Percentiles rank a stretch among this genome's conserved stretches.
phyloP scores from a whole-genome alignment of 2,797 vertebrate species.

The Poeciliopsis infans region DNA sequence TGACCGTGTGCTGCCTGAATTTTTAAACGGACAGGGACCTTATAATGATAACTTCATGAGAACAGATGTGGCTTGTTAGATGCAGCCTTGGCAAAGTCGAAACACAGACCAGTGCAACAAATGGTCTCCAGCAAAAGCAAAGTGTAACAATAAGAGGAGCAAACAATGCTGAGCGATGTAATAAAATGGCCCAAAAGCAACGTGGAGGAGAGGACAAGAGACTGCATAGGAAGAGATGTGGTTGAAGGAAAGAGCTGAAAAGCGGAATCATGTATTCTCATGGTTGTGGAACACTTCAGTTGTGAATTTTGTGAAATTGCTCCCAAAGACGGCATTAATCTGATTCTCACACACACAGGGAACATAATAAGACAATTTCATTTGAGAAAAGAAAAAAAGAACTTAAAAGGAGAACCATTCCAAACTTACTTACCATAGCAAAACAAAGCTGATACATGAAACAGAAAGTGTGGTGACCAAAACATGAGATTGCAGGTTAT shows the following conservation, averaged over 20 bases:
- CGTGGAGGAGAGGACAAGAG: not conserved
- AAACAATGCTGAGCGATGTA: slow-evolving; percentile 40
- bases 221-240: slow-evolving; percentile 3
- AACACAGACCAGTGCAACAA: slow-evolving; percentile 32
- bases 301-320: slow-evolving; percentile 35
- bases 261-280: slow-evolving; percentile 9
- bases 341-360: slow-evolving; percentile 14
- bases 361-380: slow-evolving; percentile 5
- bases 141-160: slow-evolving; percentile 8
- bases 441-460: slow-evolving; percentile 14
- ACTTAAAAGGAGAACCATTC: slow-evolving; percentile 9
- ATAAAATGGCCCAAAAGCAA: slow-evolving; percentile 50
- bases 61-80: slow-evolving; percentile 43
- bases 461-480: not conserved
- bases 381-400: slow-evolving; percentile 24
- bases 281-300: slow-evolving; percentile 32
- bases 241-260: slow-evolving; percentile 24
- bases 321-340: slow-evolving; percentile 29
- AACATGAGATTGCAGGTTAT: not conserved
- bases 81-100: slow-evolving; percentile 25
- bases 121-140: slow-evolving; percentile 16
- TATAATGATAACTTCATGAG: slow-evolving; percentile 40
- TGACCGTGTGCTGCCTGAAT: slow-evolving; percentile 34
- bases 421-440: slow-evolving; percentile 15
- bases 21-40: slow-evolving; percentile 48